Conservation (phyloP, 1,140 invertebrate genomes). For the Drosophila parabipectinata region DNA sequence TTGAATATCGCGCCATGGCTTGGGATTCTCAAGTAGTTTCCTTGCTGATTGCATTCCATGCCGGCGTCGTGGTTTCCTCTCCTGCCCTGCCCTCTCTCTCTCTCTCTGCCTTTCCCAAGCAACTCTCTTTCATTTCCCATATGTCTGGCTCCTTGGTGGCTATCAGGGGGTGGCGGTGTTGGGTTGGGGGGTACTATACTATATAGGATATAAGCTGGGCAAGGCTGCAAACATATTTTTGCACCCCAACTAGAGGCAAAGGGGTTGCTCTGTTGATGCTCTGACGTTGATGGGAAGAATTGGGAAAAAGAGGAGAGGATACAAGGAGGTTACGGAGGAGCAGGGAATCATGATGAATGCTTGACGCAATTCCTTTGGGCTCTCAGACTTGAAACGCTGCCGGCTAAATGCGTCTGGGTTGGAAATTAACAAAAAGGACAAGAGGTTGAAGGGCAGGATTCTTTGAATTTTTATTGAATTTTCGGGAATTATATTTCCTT, state of each 20-base stretch:
- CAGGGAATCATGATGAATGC: slow-evolving; percentile 36
- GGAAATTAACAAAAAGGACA: slow-evolving; percentile 22
- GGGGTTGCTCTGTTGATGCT: slow-evolving; percentile 29
- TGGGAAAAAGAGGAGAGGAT: background rate
- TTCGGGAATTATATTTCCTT: slow-evolving; percentile 1
- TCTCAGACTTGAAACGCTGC: slow-evolving; percentile 33
- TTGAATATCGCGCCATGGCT: slow-evolving; percentile 66
- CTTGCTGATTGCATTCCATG: slow-evolving; percentile 75
- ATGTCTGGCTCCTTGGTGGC: slow-evolving; percentile 40
- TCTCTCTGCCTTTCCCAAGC: background rate
- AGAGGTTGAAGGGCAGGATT: slow-evolving; percentile 1
- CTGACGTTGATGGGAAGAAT: slow-evolving; percentile 29
- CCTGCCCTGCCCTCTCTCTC: background rate
- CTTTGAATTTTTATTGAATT: slow-evolving; percentile 7
- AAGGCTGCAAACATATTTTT: slow-evolving; percentile 38
- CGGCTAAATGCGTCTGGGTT: slow-evolving; percentile 34
- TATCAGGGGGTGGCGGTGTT: slow-evolving; percentile 13
- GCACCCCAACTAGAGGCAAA: slow-evolving; percentile 39
- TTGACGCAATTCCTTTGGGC: slow-evolving; percentile 36
- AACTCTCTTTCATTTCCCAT: slow-evolving; percentile 71
- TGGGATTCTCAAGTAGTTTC: slow-evolving; percentile 75
- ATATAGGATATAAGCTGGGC: slow-evolving; percentile 11
- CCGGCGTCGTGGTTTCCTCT: slow-evolving; percentile 45
- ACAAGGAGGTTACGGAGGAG: background rate
- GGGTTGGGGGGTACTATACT: background rate